Percentiles rank a stretch among this genome's conserved stretches.
phyloP scores from a whole-genome alignment of 2,113 vertebrate species.

The Chrysemys picta region DNA sequence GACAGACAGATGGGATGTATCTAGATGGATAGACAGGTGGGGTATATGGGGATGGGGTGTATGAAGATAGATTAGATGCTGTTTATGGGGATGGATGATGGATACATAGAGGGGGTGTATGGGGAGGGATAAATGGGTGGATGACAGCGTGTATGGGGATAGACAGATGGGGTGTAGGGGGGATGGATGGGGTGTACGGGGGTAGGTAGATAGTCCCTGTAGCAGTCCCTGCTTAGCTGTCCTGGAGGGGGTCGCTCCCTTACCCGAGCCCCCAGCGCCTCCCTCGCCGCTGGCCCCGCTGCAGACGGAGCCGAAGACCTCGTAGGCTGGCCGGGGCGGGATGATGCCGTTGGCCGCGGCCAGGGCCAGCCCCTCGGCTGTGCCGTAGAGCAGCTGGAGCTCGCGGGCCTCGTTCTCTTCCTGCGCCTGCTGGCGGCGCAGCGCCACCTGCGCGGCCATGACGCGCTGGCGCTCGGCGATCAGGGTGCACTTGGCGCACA shows the following conservation, averaged over 20 bases:
- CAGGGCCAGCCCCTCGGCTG: slow-evolving; percentile 95
- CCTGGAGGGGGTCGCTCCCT: background rate
- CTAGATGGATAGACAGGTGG: background rate
- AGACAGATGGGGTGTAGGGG: too few relatives aligned
- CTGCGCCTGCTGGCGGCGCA: slow-evolving; percentile 96
- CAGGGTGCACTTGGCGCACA: slow-evolving; percentile 98
- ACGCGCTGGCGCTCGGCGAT: slow-evolving; percentile 98
- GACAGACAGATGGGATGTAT: too few relatives aligned
- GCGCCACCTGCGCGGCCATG: slow-evolving; percentile 98
- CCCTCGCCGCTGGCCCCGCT: slow-evolving; percentile 82
- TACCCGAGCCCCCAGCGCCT: slow-evolving; percentile 69
- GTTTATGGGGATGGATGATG: background rate
- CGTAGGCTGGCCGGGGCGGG: slow-evolving; percentile 92
- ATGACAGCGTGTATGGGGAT: too few relatives aligned
- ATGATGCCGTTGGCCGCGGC: slow-evolving; percentile 98
- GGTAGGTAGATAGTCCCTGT: too few relatives aligned
- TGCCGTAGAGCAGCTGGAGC: slow-evolving; percentile 97
- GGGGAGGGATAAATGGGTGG: background rate
- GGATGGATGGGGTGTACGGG: background rate
- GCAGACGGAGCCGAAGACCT: slow-evolving; percentile 90
- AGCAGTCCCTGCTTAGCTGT: background rate
- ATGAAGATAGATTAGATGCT: too few relatives aligned
- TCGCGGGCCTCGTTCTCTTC: slow-evolving; percentile 98
- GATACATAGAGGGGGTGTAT: background rate
- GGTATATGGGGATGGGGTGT: background rate